A percentile compares a stretch with the other conserved stretches of the same genome.
phyloP scores from a whole-genome alignment of 2,797 vertebrate genomes.

The Spizella passerina region DNA sequence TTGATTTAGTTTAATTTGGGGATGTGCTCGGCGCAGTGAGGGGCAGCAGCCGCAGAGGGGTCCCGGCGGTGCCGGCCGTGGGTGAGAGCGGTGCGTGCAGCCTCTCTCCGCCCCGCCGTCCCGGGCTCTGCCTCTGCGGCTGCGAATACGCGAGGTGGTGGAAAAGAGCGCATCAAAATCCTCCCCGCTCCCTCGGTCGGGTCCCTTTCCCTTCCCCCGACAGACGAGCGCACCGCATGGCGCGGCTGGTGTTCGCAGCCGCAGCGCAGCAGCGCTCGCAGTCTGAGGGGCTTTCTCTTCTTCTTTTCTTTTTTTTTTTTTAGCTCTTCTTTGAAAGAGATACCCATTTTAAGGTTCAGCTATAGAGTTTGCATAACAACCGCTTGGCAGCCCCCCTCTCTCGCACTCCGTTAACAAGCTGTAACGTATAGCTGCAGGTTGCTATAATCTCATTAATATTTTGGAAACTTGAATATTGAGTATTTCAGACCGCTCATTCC shows the following conservation, averaged over 20 bases:
- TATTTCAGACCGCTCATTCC: slow-evolving; percentile 82
- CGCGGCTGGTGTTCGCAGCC: slow-evolving; percentile 3
- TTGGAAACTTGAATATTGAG: slow-evolving; percentile 85
- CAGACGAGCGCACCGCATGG: neutral
- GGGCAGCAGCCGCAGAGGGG: neutral
- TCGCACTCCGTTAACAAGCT: slow-evolving; percentile 80
- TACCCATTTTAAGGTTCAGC: slow-evolving; percentile 65
- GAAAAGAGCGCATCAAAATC: neutral
- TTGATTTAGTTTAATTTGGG: neutral
- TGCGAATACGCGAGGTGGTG: neutral
- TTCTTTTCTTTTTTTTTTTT: neutral
- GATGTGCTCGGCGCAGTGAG: too few species aligned
- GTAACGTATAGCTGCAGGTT: slow-evolving; percentile 84
- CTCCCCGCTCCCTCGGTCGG: neutral
- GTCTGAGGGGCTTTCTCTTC: neutral
- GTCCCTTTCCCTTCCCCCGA: neutral
- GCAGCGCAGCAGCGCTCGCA: neutral
- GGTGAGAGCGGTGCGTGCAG: neutral
- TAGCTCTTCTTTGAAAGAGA: slow-evolving; percentile 29
- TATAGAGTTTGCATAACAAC: slow-evolving; percentile 76
- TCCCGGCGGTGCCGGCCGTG: neutral
- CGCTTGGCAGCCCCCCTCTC: slow-evolving; percentile 57
- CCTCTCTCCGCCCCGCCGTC: neutral
- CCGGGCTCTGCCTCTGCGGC: neutral
- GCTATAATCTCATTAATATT: slow-evolving; percentile 88